Conservation (phyloP, 2,113 vertebrate genomes). For the Arvicanthis niloticus region DNA sequence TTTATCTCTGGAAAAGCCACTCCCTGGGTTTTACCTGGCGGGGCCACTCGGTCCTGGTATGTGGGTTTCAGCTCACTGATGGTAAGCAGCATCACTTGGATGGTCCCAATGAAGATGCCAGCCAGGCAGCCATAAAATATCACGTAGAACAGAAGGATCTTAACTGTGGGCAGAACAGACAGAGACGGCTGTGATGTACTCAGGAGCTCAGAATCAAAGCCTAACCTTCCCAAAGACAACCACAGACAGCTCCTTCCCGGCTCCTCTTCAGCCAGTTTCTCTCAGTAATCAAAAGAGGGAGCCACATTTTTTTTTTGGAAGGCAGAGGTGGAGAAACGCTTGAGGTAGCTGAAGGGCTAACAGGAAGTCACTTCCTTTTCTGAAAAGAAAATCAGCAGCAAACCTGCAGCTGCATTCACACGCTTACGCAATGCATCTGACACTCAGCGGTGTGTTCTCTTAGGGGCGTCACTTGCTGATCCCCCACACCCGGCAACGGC, state of each 20-base stretch:
- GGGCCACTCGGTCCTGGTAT: constrained; percentile 98
- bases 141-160: constrained; percentile 97
- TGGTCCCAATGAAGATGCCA: constrained; percentile 98
- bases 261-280: background rate
- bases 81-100: constrained; percentile 97
- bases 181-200: constrained; percentile 17
- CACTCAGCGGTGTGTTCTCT: background rate
- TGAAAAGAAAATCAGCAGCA: background rate
- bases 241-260: background rate
- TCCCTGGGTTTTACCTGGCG: constrained; percentile 92
- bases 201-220: background rate
- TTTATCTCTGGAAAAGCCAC: too few relatives aligned
- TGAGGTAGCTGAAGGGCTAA: background rate
- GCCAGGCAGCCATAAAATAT: constrained; percentile 99
- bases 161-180: constrained; percentile 89
- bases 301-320: too few relatives aligned
- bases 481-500: background rate
- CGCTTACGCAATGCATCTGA: background rate
- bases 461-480: background rate
- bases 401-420: background rate
- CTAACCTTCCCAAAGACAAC: background rate
- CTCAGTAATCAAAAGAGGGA: background rate
- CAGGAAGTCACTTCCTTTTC: background rate
- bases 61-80: constrained; percentile 95
- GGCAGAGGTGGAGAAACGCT: background rate